Evolutionary conservation across 2,113 vertebrate species (phyloP).

Genomic region (Pristiophorus japonicus): DNA sequence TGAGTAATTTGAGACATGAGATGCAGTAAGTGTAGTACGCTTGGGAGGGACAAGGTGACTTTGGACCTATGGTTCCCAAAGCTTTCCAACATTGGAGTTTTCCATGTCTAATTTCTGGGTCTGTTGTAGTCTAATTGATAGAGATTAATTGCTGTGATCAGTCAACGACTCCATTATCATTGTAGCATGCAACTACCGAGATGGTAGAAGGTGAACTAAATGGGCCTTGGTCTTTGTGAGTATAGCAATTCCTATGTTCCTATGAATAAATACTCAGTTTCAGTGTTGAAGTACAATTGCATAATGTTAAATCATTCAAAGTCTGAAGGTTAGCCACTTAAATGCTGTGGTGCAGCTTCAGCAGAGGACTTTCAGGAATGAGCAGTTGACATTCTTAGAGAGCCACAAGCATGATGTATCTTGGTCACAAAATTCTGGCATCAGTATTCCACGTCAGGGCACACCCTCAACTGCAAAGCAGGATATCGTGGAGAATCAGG

Average conservation of each 20-base stretch:
- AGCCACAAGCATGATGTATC: background rate
- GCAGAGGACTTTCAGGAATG: background rate
- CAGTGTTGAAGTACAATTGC: background rate
- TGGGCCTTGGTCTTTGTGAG: background rate
- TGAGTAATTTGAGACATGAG: background rate
- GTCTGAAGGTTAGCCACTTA: background rate
- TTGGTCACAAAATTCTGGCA: background rate
- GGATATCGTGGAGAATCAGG: background rate
- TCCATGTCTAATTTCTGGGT: background rate
- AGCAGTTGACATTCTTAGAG: background rate
- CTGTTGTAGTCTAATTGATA: background rate
- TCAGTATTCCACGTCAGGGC: background rate
- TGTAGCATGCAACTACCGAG: background rate
- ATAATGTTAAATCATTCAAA: background rate
- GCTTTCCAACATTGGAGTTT: background rate
- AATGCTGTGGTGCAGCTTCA: background rate
- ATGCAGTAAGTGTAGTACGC: background rate
- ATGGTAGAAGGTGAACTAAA: background rate
- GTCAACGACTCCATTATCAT: background rate
- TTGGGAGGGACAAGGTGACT: background rate
- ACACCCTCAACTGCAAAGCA: background rate
- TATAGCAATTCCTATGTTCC: background rate
- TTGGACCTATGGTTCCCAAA: background rate
- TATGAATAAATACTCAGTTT: background rate
- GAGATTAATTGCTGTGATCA: background rate